Base-by-base conservation (phyloP, 2,888 invertebrate genomes). In the Xanthia icteritia region DNA sequence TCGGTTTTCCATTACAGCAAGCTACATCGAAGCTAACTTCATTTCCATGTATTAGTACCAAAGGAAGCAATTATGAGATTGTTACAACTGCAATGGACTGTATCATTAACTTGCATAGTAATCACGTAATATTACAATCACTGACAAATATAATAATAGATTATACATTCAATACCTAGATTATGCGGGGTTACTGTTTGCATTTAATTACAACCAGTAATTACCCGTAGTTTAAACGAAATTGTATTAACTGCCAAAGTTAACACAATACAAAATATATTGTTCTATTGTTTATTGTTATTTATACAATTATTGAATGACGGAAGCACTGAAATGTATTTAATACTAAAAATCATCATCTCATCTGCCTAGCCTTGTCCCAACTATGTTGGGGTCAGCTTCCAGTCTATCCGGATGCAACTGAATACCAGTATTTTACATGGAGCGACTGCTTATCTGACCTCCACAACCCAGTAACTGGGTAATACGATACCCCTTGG, bases 11-110 rank as follows among this genome's bases (percentile, higher is more conserved):
- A 31, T 5, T 31, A 39, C 6, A 65, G 42, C 27, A 48, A 67
- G 15, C 31, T 23, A 36, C 8, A 48, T 48, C 8, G 5, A 31
- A 31, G 27, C 5, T 56, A 2, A 56, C 60, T 31, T 20, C 20
- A 31, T 31, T 9, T 70, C 27, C 3, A 9, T 51, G 9, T 51
- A 45, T n/a, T 31, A 31, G 31, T 31, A 31, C 31, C 31, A 45
- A 42, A 63, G 6, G n/a, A 77, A 63, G 2, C 20, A 31, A 42
- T 42, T n/a, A 79, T 8, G 48, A 27, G 5, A 79, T 36, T n/a
- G 56, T 45, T 27, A n/a, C 31, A 42, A n/a, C 36, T 54, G 54
- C 51, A 63, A 17, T 36, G 42, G 0, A 36, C 6, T 45, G 36
- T 15, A 36, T 36, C 1, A 23, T 73, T 56, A 45, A 23, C 31